Conservation (phyloP, 2,797 vertebrate genomes). For the Limosa lapponica region DNA sequence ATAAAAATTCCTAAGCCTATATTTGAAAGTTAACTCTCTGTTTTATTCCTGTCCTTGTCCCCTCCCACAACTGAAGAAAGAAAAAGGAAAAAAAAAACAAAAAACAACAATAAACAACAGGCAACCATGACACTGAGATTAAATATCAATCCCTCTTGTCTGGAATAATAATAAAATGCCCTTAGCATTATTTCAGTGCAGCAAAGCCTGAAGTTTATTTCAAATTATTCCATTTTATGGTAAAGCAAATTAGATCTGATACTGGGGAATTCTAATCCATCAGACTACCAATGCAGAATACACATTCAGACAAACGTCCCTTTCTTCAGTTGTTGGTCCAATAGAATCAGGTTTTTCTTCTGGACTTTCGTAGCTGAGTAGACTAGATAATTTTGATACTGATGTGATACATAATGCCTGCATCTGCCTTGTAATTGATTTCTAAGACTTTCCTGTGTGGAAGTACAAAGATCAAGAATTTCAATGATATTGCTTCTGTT, state of each 20-base stretch:
- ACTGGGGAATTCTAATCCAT: background rate
- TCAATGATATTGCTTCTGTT: background rate
- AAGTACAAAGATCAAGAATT: background rate
- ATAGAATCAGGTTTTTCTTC: background rate
- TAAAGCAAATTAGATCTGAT: background rate
- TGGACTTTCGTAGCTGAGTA: background rate
- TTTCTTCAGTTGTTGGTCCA: background rate
- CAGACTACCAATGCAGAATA: background rate
- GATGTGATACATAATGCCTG: background rate
- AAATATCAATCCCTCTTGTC: background rate
- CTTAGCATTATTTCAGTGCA: background rate
- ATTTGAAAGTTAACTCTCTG: background rate
- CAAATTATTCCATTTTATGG: background rate
- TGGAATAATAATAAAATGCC: background rate
- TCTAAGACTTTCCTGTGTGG: background rate
- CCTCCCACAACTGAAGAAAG: accelerated
- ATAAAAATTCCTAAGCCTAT: background rate
- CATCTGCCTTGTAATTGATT: background rate
- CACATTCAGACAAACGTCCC: background rate
- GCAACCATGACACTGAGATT: background rate
- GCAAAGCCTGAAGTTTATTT: background rate
- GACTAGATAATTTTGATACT: background rate
- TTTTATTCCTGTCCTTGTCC: background rate
- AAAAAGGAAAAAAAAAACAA: no score
- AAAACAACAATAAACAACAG: accelerated